Conservation (phyloP, 2,888 invertebrate genomes). For the Tryphoninae sp. region DNA sequence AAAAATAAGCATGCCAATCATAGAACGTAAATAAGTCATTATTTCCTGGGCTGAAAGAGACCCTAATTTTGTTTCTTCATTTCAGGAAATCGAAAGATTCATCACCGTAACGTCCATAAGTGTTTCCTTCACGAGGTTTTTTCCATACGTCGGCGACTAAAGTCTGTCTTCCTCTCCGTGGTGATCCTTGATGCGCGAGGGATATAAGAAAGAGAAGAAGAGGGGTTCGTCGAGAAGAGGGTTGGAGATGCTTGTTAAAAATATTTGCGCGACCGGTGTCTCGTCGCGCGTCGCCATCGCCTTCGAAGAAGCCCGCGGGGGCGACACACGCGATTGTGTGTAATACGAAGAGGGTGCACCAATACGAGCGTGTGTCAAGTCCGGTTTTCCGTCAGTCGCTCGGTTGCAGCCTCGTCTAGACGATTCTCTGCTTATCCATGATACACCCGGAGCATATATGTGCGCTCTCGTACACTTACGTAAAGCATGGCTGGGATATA, state of each 20-base stretch:
- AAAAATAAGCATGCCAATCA: too few species aligned
- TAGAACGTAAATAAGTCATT: too few species aligned
- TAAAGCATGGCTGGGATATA: not conserved
- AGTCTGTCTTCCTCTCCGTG: constrained; percentile 9
- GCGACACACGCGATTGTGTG: constrained; percentile 48
- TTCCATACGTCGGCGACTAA: constrained; percentile 7
- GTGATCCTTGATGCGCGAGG: not conserved
- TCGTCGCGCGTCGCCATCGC: constrained; percentile 44
- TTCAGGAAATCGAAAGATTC: constrained; percentile 4
- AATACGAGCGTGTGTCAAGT: constrained; percentile 38
- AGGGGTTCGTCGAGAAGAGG: constrained; percentile 9
- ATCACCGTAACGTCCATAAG: not conserved
- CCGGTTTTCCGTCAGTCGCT: constrained; percentile 28
- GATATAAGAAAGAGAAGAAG: not conserved
- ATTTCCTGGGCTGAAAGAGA: too few species aligned
- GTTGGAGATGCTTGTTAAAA: constrained; percentile 65
- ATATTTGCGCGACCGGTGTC: constrained; percentile 66
- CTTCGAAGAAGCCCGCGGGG: constrained; percentile 18
- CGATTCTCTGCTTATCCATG: constrained; percentile 37
- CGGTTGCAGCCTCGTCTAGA: constrained; percentile 59
- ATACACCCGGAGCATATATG: constrained; percentile 36
- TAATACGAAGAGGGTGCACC: constrained; percentile 39
- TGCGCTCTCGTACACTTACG: not conserved
- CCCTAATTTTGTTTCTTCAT: not conserved
- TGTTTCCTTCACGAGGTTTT: too few species aligned